A percentile compares a stretch with the other conserved stretches of the same genome.
Evolutionary conservation across 2,888 invertebrate species (phyloP).

Genomic region (Hypomecis punctinalis): DNA sequence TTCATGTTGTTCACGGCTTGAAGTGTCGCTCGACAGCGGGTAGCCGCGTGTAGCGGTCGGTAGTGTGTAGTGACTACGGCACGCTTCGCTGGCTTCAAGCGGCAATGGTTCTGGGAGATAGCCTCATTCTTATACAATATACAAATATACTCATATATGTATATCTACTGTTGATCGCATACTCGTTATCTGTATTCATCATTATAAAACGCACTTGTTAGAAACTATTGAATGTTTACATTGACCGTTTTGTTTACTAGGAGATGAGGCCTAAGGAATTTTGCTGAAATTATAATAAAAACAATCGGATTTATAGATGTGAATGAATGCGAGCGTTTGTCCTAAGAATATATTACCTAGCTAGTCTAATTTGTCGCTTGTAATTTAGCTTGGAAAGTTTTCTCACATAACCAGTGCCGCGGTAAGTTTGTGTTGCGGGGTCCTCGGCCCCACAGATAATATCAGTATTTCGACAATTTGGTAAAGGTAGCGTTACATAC

Average conservation of each 20-base stretch:
- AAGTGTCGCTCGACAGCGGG: conserved; percentile 81
- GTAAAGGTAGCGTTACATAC: conserved; percentile 80
- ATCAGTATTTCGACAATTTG: conserved; percentile 84
- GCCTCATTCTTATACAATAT: conserved; percentile 30
- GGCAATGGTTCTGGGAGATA: conserved; percentile 70
- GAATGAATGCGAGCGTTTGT: conserved; percentile 40
- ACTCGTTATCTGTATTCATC: conserved; percentile 56
- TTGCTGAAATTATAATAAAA: conserved; percentile 29
- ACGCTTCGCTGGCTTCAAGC: conserved; percentile 80
- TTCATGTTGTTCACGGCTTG: conserved; percentile 57
- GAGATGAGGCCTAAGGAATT: conserved; percentile 48
- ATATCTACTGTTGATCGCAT: conserved; percentile 48
- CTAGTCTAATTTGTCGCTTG: conserved; percentile 47
- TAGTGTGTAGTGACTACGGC: conserved; percentile 81
- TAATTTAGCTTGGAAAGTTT: conserved; percentile 45
- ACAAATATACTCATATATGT: conserved; percentile 42
- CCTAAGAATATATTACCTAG: conserved; percentile 43
- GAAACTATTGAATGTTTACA: conserved; percentile 56
- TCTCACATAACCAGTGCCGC: conserved; percentile 72
- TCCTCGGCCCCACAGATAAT: conserved; percentile 70
- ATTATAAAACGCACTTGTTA: conserved; percentile 60
- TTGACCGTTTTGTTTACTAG: conserved; percentile 38
- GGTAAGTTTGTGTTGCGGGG: conserved; percentile 79
- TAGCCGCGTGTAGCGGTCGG: conserved; percentile 58
- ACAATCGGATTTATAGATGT: conserved; percentile 36